Percentiles rank a stretch among this genome's conserved stretches.
phyloP scores from a whole-genome alignment of 2,797 vertebrate genomes.

The Sebastiscus albofasciatus region DNA sequence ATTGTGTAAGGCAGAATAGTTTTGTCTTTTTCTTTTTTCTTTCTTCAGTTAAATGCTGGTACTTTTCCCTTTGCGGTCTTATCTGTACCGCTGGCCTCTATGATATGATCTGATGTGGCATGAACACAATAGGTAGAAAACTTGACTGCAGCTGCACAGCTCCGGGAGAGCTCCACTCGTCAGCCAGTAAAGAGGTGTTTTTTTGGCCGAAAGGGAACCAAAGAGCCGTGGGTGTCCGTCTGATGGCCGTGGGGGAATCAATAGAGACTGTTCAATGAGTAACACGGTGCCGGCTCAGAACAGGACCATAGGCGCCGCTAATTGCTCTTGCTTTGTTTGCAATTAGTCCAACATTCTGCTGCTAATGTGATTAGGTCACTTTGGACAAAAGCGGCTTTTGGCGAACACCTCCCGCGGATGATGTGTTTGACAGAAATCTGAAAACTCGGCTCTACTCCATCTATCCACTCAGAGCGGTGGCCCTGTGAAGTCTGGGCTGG shows the following conservation, averaged over 20 bases:
- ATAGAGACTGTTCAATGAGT: constrained; percentile 56
- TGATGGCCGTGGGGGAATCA: constrained; percentile 59
- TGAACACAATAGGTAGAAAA: constrained; percentile 48
- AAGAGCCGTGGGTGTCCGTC: constrained; percentile 65
- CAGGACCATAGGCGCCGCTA: constrained; percentile 50
- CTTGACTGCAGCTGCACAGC: constrained; percentile 27
- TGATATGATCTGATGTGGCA: constrained; percentile 53
- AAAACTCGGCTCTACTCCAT: constrained; percentile 7
- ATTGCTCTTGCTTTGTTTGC: constrained; percentile 73
- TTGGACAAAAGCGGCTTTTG: constrained; percentile 45
- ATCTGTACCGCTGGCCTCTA: constrained; percentile 11
- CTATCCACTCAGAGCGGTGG: background rate
- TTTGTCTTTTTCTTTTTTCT: background rate
- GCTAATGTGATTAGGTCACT: constrained; percentile 67
- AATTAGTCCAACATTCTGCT: constrained; percentile 66
- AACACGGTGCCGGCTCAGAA: constrained; percentile 43
- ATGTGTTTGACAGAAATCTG: constrained; percentile 34
- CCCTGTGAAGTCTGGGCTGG: background rate
- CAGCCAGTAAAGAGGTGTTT: constrained; percentile 44
- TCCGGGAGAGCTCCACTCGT: constrained; percentile 7
- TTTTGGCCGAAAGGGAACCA: constrained; percentile 44
- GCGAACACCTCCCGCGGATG: constrained; percentile 37
- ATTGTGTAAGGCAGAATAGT: background rate
- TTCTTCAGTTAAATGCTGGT: background rate
- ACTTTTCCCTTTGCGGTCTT: background rate